Base-by-base conservation (phyloP, 2,888 invertebrate genomes). In the Hartigia nigra region DNA sequence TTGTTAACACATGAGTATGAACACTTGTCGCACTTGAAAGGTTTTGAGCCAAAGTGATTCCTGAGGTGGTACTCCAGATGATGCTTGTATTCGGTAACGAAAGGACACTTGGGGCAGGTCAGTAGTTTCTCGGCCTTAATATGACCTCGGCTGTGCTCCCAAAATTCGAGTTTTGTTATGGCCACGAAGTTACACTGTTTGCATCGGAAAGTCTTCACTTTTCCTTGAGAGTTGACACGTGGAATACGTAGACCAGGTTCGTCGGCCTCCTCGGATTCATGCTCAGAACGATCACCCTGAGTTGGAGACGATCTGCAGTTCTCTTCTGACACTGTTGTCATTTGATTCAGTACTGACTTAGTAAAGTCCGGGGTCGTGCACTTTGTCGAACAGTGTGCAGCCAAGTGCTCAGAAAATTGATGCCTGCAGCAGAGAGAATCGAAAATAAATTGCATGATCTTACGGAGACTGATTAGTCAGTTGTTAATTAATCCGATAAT, bases 41-140 rank as follows among this genome's bases (percentile, higher is more conserved):
- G 99, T 90, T 99, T 99, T 0, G 96, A 96, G 70, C 98, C 98
- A 87, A 96, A 94, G 92, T 99, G 99, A 91, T 99, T 99, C 74
- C 98, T 94, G 90, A 98, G 94, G 91, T 99, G 99, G 88, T 99
- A 99, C 90, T 99, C 99, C 80, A 99, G 92, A 87, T 99, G 99
- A 90, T 99, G 99, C 89, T 99, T 99, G 93, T 98, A 98, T 91
- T 99, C 99, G 0, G 99, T 99, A 4, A 99, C 98, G 89, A 99
- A 99, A 0, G 97, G 97, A 89, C 99, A 99, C 87, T 96, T 95
- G 5, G 96, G 95, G 88, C 99, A 99, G 81, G 95, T 95, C 37
- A 99, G 93, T 86, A 97, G 94, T 90, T 98, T 98, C 86, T 99
- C 99, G 0, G 95, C 95, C 87, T 97, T 98, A 87, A 99, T 99